These are phyloP conservation scores for Salvelinus namaycush DNA, from an alignment of 2,113 vertebrate species.

Conservation along the genomic window DNA sequence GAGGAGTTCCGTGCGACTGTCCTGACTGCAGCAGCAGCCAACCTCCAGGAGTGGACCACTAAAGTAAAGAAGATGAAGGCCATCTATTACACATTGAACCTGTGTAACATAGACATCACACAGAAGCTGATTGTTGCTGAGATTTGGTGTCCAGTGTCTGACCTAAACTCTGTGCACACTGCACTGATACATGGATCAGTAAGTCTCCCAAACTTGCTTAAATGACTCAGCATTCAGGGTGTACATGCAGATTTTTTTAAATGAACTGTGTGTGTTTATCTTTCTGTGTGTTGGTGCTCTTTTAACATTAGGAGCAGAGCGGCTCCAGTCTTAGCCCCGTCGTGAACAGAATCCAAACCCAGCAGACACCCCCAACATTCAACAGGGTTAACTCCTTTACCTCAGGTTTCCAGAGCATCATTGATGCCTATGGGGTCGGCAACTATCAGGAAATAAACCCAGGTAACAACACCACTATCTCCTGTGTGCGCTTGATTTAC, in stretches of 20 bases:
- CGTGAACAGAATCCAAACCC: conserved; percentile 47
- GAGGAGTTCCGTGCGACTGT: conserved; percentile 40
- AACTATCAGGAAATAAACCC: conserved; percentile 58
- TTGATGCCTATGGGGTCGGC: conserved; percentile 53
- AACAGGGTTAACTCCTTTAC: conserved; percentile 51
- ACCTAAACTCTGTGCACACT: conserved; percentile 24
- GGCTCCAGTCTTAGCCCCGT: conserved; percentile 48
- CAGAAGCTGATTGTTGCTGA: conserved; percentile 56
- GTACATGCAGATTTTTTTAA: no score
- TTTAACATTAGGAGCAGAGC: conserved; percentile 35
- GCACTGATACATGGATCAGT: conserved; percentile 49
- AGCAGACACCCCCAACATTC: conserved; percentile 52
- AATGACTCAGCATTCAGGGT: no score
- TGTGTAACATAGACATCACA: conserved; percentile 61
- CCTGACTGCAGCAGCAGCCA: conserved; percentile 34
- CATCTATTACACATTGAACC: conserved; percentile 60
- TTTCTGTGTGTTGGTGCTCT: conserved; percentile 2
- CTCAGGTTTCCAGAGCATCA: conserved; percentile 43
- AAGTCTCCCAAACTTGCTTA: conserved; percentile 9
- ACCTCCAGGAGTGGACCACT: conserved; percentile 36
- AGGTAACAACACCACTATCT: conserved; percentile 25
- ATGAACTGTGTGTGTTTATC: background rate
- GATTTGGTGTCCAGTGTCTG: conserved; percentile 58
- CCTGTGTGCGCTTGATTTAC: conserved; percentile 4
- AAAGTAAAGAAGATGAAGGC: conserved; percentile 54